Percentiles rank a stretch among this genome's conserved stretches.
Evolutionary conservation across 2,797 vertebrate genomes (phyloP).

Genomic region (Perodicticus potto): DNA sequence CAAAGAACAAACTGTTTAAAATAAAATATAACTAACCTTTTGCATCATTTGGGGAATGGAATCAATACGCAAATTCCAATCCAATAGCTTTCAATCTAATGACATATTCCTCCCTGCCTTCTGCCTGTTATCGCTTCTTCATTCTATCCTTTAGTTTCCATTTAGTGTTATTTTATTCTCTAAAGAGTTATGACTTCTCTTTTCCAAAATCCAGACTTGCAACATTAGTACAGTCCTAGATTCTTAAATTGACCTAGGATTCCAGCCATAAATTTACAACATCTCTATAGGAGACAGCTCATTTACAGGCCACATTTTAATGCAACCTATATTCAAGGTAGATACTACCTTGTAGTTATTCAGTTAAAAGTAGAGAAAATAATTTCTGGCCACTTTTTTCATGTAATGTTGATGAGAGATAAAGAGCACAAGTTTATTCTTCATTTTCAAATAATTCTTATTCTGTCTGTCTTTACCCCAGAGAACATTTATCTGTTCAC

Average conservation of each 20-base stretch:
- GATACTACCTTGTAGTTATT: not conserved
- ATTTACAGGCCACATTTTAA: not conserved
- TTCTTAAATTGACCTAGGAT: not conserved
- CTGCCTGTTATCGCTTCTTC: not conserved
- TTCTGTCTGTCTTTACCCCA: slow-evolving; percentile 36
- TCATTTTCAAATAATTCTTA: not conserved
- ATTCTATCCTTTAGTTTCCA: slow-evolving; percentile 1
- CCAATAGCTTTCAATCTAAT: not conserved
- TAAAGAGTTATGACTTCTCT: not conserved
- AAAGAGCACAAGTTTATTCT: not conserved
- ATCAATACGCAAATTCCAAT: not conserved
- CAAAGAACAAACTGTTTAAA: not conserved
- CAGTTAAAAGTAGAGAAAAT: slow-evolving; percentile 7
- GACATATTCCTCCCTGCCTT: not conserved
- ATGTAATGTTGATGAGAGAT: not conserved
- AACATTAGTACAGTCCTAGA: slow-evolving; percentile 29
- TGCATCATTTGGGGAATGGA: not conserved
- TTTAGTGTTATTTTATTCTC: slow-evolving; percentile 27
- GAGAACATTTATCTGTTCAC: slow-evolving; percentile 79
- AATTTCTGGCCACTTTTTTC: not conserved
- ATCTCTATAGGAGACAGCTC: not conserved
- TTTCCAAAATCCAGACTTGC: not conserved
- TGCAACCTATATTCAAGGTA: not conserved
- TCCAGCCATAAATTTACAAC: not conserved
- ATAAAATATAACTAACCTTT: slow-evolving; percentile 15